Percentiles rank a stretch among this genome's conserved stretches.
Conservation (phyloP, 1,140 invertebrate genomes). For the Cheumatopsyche charites region DNA sequence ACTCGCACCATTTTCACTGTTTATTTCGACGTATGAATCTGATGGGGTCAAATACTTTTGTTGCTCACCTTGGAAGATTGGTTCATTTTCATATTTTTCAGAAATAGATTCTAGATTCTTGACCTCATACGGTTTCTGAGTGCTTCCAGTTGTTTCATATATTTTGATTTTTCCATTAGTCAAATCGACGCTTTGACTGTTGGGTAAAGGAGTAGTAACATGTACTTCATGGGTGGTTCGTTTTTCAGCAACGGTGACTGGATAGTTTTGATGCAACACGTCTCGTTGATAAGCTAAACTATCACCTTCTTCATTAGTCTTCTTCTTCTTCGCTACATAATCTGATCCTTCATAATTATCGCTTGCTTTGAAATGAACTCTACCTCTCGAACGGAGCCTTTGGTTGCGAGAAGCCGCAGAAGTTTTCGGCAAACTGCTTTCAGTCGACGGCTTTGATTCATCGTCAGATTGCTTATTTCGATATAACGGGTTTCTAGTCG, state of each 20-base stretch:
- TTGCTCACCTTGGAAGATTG: conserved; percentile 45
- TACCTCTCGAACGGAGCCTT: conserved; percentile 55
- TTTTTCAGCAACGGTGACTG: conserved; percentile 59
- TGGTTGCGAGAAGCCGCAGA: conserved; percentile 49
- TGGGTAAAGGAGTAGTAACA: conserved; percentile 38
- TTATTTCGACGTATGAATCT: conserved; percentile 42
- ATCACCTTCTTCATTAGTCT: conserved; percentile 52
- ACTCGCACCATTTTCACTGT: conserved; percentile 26
- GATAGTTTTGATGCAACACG: conserved; percentile 67
- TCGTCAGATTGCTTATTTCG: conserved; percentile 55
- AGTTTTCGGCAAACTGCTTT: conserved; percentile 56
- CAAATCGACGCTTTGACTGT: conserved; percentile 37
- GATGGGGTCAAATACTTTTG: conserved; percentile 43
- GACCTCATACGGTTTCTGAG: conserved; percentile 32
- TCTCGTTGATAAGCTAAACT: conserved; percentile 66
- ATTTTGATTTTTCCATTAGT: conserved; percentile 45
- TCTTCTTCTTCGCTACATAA: conserved; percentile 51
- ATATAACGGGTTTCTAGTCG: conserved; percentile 46
- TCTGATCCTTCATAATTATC: conserved; percentile 51
- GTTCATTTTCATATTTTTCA: conserved; percentile 43
- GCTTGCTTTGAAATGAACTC: conserved; percentile 55
- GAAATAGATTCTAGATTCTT: conserved; percentile 31
- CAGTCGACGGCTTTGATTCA: conserved; percentile 58
- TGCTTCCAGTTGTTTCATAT: conserved; percentile 45
- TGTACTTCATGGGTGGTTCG: conserved; percentile 52